phyloP scores from a whole-genome alignment of 2,888 invertebrate species.

The Serripes groenlandicus region DNA sequence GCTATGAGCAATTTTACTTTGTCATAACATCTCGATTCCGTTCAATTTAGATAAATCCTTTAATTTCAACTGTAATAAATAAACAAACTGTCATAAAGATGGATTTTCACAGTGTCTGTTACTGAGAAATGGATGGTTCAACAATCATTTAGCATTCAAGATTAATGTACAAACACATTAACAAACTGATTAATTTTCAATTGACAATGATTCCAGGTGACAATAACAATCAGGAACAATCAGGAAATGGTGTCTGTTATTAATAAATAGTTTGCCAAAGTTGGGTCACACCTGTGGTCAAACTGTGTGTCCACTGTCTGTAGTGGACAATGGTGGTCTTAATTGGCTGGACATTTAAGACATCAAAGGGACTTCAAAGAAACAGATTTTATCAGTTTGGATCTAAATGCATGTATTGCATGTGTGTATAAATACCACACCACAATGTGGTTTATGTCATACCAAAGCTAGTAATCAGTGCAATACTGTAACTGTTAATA shows the following conservation, averaged over 20 bases:
- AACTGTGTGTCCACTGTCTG: not conserved
- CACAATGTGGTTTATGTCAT: conserved; percentile 17
- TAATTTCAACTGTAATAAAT: no score
- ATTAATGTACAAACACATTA: no score
- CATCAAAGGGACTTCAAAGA: conserved; percentile 25
- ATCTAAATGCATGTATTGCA: not conserved
- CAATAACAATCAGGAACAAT: not conserved
- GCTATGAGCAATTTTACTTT: no score
- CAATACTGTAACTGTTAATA: no score
- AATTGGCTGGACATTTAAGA: not conserved
- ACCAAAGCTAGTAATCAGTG: conserved; percentile 12
- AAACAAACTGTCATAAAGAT: no score
- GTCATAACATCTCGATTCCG: no score
- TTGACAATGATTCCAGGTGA: not conserved
- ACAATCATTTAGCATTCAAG: no score
- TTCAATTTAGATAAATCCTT: no score
- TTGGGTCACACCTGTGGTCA: conserved; percentile 10
- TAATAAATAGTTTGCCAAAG: not conserved
- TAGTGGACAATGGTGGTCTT: conserved; percentile 5
- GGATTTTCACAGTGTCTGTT: no score
- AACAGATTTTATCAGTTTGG: conserved; percentile 1
- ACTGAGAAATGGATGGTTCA: no score
- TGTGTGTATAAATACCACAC: not conserved
- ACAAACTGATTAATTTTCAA: not conserved
- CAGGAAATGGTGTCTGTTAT: not conserved